Evolutionary conservation across 2,797 vertebrate genomes (phyloP).

Genomic region (Sus cebifrons): DNA sequence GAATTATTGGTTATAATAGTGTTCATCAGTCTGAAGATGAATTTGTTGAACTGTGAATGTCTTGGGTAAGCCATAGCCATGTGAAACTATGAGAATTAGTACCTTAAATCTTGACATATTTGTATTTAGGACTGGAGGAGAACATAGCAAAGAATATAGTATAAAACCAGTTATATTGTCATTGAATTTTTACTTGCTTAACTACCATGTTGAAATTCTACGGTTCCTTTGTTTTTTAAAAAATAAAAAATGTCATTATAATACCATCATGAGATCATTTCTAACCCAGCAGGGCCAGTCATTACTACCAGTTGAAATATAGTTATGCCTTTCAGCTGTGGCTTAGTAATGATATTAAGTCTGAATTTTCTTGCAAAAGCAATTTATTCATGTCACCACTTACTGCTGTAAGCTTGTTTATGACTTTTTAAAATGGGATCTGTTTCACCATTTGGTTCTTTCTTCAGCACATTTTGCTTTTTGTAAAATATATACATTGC

Average conservation of each 20-base stretch:
- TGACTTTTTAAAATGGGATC: slow-evolving; percentile 75
- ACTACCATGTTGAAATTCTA: slow-evolving; percentile 67
- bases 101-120: slow-evolving; percentile 62
- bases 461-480: slow-evolving; percentile 79
- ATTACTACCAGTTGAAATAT: slow-evolving; percentile 77
- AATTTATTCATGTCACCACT: slow-evolving; percentile 85
- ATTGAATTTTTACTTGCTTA: slow-evolving; percentile 69
- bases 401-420: slow-evolving; percentile 78
- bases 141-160: slow-evolving; percentile 52
- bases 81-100: slow-evolving; percentile 17
- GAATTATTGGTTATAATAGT: slow-evolving; percentile 33
- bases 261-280: slow-evolving; percentile 79
- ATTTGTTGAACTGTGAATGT: slow-evolving; percentile 38
- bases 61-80: background rate
- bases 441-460: slow-evolving; percentile 76
- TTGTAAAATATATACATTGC: slow-evolving; percentile 77
- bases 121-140: slow-evolving; percentile 54
- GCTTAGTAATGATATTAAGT: slow-evolving; percentile 82
- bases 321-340: slow-evolving; percentile 79
- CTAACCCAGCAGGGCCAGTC: slow-evolving; percentile 60
- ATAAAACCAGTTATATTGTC: slow-evolving; percentile 34
- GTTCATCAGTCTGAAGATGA: slow-evolving; percentile 4
- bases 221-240: slow-evolving; percentile 35
- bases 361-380: slow-evolving; percentile 81
- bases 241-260: slow-evolving; percentile 67